Conservation (phyloP, 2,113 vertebrate species). For the Laterallus jamaicensis region DNA sequence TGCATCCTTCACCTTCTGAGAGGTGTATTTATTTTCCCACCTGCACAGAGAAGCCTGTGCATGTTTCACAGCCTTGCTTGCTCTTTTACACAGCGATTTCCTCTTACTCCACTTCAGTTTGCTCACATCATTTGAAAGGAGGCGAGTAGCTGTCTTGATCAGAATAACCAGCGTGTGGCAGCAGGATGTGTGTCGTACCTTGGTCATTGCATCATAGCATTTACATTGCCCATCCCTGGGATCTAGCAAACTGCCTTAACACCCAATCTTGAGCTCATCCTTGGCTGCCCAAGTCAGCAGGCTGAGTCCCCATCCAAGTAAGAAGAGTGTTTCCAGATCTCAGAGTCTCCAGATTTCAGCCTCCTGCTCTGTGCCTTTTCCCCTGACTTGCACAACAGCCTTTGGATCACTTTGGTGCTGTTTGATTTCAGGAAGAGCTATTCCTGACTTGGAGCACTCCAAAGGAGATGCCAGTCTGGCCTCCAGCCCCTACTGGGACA, state of each 20-base stretch:
- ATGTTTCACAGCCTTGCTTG: not conserved
- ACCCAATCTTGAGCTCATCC: not conserved
- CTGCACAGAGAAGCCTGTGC: not conserved
- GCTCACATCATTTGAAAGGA: not conserved
- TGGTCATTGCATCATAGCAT: fast-evolving
- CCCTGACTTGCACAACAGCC: not conserved
- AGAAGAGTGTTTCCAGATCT: not conserved
- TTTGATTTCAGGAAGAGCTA: not conserved
- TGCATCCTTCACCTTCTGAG: not conserved
- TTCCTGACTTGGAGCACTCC: not conserved
- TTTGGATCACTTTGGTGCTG: not conserved
- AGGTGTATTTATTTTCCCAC: not conserved
- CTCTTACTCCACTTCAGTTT: not conserved
- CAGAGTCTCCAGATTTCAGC: not conserved
- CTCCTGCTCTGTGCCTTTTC: fast-evolving
- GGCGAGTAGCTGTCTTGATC: not conserved
- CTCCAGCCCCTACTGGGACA: too few relatives aligned
- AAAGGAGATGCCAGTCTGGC: not conserved
- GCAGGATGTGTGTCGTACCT: not conserved
- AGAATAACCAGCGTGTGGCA: too few relatives aligned
- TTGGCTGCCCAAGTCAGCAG: not conserved
- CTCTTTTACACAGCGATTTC: not conserved
- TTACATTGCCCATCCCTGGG: not conserved
- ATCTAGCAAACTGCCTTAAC: not conserved
- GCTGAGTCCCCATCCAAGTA: not conserved